phyloP scores from a whole-genome alignment of 2,888 invertebrate genomes.

The Hipparchia sbordonii region DNA sequence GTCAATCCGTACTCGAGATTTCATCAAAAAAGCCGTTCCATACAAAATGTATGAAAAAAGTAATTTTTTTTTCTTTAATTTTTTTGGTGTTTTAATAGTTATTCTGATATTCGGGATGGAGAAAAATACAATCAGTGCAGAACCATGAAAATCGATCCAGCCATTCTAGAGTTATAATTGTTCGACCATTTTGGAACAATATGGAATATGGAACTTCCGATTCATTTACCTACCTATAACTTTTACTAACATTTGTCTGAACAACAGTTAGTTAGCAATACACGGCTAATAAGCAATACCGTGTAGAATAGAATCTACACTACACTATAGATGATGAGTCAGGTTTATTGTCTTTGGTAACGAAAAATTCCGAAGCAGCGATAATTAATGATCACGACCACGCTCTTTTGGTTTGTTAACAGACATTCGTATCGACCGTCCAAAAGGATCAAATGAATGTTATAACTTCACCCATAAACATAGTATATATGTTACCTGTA shows the following conservation, averaged over 20 bases:
- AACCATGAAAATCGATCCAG: too few relatives aligned
- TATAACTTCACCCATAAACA: too few relatives aligned
- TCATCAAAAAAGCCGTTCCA: too few relatives aligned
- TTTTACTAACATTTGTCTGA: constrained; percentile 6
- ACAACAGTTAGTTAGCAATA: constrained; percentile 23
- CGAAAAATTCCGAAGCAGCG: constrained; percentile 28
- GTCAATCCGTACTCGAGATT: too few relatives aligned
- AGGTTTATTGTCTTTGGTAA: constrained; percentile 34
- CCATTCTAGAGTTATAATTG: too few relatives aligned
- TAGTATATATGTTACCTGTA: too few relatives aligned
- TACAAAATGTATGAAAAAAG: too few relatives aligned
- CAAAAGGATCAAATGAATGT: background rate
- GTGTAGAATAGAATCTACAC: constrained; percentile 15
- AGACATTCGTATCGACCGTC: background rate
- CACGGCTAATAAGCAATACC: constrained; percentile 21
- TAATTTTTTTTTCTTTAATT: too few relatives aligned
- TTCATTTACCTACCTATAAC: background rate
- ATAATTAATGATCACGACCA: constrained; percentile 30
- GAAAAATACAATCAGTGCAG: too few relatives aligned
- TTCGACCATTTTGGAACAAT: too few relatives aligned
- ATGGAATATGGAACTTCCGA: background rate
- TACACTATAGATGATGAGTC: constrained; percentile 19
- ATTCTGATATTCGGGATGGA: too few relatives aligned
- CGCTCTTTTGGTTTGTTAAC: constrained; percentile 15
- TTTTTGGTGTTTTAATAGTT: too few relatives aligned